A percentile compares a stretch with the other conserved stretches of the same genome.
Evolutionary conservation across 2,888 invertebrate species (phyloP).

Genomic region (Digitonthophagus gazella): DNA sequence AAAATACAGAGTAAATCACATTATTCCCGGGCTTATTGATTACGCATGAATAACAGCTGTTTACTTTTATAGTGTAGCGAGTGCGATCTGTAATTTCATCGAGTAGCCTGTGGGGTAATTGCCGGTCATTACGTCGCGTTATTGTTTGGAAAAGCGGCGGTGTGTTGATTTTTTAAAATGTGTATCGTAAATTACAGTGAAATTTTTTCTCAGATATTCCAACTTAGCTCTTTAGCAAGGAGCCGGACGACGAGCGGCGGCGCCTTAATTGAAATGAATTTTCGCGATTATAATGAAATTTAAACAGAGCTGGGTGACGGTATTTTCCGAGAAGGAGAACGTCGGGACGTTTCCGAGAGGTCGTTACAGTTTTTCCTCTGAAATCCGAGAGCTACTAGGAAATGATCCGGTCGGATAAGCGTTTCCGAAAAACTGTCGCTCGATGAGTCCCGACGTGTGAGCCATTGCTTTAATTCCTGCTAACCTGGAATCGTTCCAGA

Average conservation of each 20-base stretch:
- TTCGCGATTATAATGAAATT: background rate
- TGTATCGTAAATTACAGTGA: too few relatives aligned
- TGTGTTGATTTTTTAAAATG: too few relatives aligned
- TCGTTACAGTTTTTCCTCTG: background rate
- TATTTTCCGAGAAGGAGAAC: background rate
- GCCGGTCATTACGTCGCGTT: too few relatives aligned
- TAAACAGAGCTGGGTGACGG: background rate
- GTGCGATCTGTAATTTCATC: background rate
- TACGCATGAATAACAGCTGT: background rate
- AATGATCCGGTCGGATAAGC: background rate
- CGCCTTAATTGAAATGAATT: background rate
- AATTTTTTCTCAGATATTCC: too few relatives aligned
- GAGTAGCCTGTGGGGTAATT: too few relatives aligned
- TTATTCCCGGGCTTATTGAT: background rate
- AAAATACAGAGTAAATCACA: background rate
- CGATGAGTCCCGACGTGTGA: background rate
- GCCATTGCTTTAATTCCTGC: background rate
- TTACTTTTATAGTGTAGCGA: background rate
- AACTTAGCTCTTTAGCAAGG: too few relatives aligned
- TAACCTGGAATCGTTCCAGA: background rate
- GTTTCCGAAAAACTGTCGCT: background rate
- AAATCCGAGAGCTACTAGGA: background rate
- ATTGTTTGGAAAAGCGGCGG: too few relatives aligned
- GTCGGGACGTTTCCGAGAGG: background rate
- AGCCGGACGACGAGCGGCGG: background rate